Evolutionary conservation across 2,113 vertebrate genomes (phyloP), one percentile per base, ranked within the genome.

Genomic region (Serilophus lunatus): DNA sequence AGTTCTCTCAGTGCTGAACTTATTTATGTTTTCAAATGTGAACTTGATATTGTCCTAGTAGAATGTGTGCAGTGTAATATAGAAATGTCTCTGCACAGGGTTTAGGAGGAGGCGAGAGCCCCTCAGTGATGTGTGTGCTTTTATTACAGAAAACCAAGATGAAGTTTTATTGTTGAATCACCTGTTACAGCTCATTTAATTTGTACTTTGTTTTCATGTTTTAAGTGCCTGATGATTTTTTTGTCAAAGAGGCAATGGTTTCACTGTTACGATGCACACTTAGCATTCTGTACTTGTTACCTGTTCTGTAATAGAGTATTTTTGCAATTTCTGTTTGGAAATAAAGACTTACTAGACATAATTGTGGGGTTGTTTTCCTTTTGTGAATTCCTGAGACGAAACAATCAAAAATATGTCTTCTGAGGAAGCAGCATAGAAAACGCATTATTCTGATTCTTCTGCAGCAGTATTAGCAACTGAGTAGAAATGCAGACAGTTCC

Each of bases 271-370:
- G 69, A 86, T 0, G 40, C 61, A 23, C 94, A 88, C 57, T 82
- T 94, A 93, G 81, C 88, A 86, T 90, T 95, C 87, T 91, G 95
- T 93, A 92, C 93, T 92, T 88, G 84, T 89, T 94, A 89, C 90
- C 47, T 96, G 88, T 94, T 95, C 92, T 95, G 96, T 97, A 95
- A 85, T 95, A 95, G 82, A 97, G 82, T 96, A 97, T 95, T 97
- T 97, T 97, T 97, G 95, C 88, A 92, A 53, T 97, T 96, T 96
- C 85, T 95, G 94, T 95, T 96, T 95, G 83, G 70, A 96, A 96
- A 95, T 96, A 95, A 95, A 96, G 60, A 84, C 49, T 81, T 96
- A 83, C 29, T 94, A 89, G 64, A 35, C 93, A 72, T 93, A 97
- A 90, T 54, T 31, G 57, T 95, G 68, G 7, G 12, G 18, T 42